phyloP scores from a whole-genome alignment of 2,888 invertebrate genomes.

The Glyphotaelius pellucidus region DNA sequence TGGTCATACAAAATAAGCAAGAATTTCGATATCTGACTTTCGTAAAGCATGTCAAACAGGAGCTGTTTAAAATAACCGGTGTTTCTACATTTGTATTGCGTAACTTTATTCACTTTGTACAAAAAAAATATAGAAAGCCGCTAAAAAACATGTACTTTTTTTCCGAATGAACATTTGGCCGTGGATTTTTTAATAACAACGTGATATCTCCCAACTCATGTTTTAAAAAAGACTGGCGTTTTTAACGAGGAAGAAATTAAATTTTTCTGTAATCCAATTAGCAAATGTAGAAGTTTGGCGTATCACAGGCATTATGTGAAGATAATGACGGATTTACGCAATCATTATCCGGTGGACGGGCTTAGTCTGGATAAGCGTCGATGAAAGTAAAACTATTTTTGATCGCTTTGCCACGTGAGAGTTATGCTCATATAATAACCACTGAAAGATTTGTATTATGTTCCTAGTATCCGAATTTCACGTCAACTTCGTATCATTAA shows the following conservation, averaged over 20 bases:
- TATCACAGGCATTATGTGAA: constrained; percentile 43
- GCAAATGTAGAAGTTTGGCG: constrained; percentile 43
- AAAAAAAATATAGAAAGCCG: not conserved
- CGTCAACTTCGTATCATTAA: too few species aligned
- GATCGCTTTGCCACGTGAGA: not conserved
- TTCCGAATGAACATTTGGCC: not conserved
- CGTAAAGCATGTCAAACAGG: too few species aligned
- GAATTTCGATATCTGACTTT: too few species aligned
- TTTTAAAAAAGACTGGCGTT: not conserved
- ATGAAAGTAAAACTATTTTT: constrained; percentile 31
- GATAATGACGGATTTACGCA: constrained; percentile 48
- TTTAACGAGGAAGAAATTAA: constrained; percentile 51
- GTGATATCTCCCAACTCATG: constrained; percentile 24
- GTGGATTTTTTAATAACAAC: constrained; percentile 16
- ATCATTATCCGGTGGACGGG: constrained; percentile 46
- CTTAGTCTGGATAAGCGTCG: not conserved
- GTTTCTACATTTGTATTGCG: not conserved
- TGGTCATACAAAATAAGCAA: too few species aligned
- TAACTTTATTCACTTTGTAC: not conserved
- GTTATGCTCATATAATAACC: not conserved
- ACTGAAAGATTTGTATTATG: not conserved
- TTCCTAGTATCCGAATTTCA: not conserved
- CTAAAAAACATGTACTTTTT: not conserved
- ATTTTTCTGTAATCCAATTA: constrained; percentile 54
- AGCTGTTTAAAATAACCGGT: too few species aligned